Evolutionary conservation across 2,113 vertebrate genomes (phyloP).

Genomic region (Eurypyga helias): DNA sequence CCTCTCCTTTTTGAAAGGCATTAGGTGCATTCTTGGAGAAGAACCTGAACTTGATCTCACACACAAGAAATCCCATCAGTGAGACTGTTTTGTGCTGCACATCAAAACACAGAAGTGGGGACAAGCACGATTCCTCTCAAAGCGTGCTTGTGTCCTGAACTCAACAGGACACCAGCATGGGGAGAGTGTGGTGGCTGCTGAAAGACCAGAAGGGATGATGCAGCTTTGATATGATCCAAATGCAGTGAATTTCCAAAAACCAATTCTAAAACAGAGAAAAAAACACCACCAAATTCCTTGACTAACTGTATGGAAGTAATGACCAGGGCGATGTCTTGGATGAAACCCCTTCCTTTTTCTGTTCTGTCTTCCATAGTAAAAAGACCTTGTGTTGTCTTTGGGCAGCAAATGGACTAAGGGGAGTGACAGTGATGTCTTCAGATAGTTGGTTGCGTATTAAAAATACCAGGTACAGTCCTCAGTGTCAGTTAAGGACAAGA

Average conservation of each 20-base stretch:
- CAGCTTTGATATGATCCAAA: neutral
- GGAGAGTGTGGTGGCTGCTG: rapidly evolving
- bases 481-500: neutral
- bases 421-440: neutral
- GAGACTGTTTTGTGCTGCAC: neutral
- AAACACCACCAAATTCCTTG: neutral
- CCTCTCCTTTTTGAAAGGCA: neutral
- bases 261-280: neutral
- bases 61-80: neutral
- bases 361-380: neutral
- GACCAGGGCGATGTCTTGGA: neutral
- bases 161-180: rapidly evolving
- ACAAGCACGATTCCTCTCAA: neutral
- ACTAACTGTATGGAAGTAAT: neutral
- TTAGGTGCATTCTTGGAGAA: neutral
- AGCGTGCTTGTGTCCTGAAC: rapidly evolving
- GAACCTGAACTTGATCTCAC: neutral
- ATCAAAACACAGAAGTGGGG: neutral
- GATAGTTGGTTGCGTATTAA: neutral
- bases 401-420: neutral
- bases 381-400: neutral
- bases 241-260: neutral
- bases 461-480: neutral
- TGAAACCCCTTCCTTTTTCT: neutral
- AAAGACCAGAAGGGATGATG: neutral